phyloP scores from a whole-genome alignment of 1,140 invertebrate genomes.

The Trichomalopsis sarcophagae region DNA sequence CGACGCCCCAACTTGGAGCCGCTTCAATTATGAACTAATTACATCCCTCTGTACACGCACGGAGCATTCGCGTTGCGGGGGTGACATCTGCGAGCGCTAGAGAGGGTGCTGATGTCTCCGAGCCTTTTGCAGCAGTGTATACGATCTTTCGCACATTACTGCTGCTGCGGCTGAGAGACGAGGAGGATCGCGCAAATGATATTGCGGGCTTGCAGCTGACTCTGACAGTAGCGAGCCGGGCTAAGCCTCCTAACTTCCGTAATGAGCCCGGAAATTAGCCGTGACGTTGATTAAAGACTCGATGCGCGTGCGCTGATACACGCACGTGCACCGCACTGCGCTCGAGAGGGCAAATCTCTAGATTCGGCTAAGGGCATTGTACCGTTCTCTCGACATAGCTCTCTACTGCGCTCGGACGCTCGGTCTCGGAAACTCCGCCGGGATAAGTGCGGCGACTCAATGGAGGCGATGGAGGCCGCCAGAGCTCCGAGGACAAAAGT shows the following conservation, averaged over 20 bases:
- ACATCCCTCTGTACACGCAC: constrained; percentile 55
- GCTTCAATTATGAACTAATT: constrained; percentile 72
- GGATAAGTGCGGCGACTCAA: too few relatives aligned
- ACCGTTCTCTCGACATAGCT: too few relatives aligned
- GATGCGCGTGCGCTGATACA: not conserved
- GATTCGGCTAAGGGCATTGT: too few relatives aligned
- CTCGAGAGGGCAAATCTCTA: not conserved
- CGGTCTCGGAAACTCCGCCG: not conserved
- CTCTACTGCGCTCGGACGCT: too few relatives aligned
- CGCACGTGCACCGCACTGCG: not conserved
- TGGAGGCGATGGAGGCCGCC: too few relatives aligned
- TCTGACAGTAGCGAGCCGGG: not conserved
- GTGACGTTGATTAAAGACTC: constrained; percentile 20
- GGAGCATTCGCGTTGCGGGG: constrained; percentile 63
- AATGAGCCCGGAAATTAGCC: constrained; percentile 4
- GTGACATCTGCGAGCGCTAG: constrained; percentile 62
- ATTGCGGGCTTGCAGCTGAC: not conserved
- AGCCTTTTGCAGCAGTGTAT: not conserved
- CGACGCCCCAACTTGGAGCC: not conserved
- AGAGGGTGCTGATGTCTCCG: not conserved
- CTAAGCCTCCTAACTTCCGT: not conserved
- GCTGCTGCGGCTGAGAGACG: not conserved
- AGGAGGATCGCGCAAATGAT: constrained; percentile 33
- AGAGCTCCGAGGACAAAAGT: too few relatives aligned
- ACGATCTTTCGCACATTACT: not conserved